Conservation (phyloP, 2,797 vertebrate genomes). For the Linurgus olivaceus region DNA sequence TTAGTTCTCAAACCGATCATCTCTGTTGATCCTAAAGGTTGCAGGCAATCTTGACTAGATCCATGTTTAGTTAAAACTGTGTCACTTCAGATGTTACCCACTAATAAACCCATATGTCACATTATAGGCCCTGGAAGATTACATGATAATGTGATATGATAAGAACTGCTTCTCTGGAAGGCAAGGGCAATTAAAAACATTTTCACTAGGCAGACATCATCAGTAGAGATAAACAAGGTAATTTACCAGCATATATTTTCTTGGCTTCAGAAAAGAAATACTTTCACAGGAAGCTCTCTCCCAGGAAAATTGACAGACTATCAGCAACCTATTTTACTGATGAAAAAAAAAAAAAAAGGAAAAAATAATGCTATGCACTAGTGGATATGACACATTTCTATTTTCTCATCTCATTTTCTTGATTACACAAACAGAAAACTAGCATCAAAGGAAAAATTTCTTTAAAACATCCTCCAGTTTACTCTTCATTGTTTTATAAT, state of each 20-base stretch:
- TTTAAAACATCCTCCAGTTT: background rate
- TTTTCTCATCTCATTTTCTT: background rate
- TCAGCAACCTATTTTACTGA: background rate
- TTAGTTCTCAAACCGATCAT: background rate
- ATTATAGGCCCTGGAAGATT: background rate
- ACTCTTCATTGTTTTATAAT: background rate
- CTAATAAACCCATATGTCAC: constrained; percentile 22
- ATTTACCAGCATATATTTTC: constrained; percentile 9
- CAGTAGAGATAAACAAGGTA: constrained; percentile 37
- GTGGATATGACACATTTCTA: background rate
- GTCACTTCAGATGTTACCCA: constrained; percentile 20
- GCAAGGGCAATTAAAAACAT: constrained; percentile 50
- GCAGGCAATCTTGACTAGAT: background rate
- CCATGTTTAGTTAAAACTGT: background rate
- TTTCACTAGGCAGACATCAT: constrained; percentile 31
- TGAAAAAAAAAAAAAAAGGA: background rate
- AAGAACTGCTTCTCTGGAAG: constrained; percentile 33
- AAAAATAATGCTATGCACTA: background rate
- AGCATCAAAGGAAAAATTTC: background rate
- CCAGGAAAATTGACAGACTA: background rate
- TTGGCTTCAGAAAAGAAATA: background rate
- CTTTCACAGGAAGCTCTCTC: background rate
- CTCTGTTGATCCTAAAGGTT: background rate
- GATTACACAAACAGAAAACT: background rate
- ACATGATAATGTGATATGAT: constrained; percentile 35